Evolutionary conservation across 2,797 vertebrate genomes (phyloP).

Genomic region (Arctocebus calabarensis): DNA sequence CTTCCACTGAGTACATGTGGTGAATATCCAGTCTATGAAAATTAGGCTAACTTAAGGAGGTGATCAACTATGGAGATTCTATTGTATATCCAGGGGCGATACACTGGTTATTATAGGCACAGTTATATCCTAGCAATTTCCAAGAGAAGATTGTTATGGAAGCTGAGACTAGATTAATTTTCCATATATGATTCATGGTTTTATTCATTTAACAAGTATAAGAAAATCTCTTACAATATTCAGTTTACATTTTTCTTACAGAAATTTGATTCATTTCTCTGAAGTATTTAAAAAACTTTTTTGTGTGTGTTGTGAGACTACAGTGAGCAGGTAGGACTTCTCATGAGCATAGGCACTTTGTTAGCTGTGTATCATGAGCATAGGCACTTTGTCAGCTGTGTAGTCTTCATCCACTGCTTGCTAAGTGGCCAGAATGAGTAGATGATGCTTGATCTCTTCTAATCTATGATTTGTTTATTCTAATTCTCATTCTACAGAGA

Average conservation of each 20-base stretch:
- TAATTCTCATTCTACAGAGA: background rate
- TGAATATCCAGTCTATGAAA: no score
- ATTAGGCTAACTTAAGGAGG: no score
- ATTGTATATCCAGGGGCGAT: background rate
- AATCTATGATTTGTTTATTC: background rate
- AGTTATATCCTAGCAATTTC: background rate
- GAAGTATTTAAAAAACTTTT: background rate
- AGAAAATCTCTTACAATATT: background rate
- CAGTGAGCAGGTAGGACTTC: background rate
- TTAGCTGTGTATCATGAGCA: background rate
- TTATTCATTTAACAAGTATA: background rate
- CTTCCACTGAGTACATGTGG: no score
- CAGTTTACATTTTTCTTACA: background rate
- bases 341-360: background rate
- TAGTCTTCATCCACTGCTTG: accelerated
- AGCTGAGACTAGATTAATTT: background rate
- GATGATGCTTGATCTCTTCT: background rate
- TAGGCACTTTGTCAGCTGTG: background rate
- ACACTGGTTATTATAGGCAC: background rate
- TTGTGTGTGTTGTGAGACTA: background rate
- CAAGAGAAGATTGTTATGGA: background rate
- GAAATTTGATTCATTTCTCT: background rate
- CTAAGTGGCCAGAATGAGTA: background rate
- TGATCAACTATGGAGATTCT: no score
- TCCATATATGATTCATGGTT: background rate